Percentiles rank a stretch among this genome's conserved stretches.
Evolutionary conservation across 2,888 invertebrate genomes (phyloP).

Genomic region (Ectemnius continuus): DNA sequence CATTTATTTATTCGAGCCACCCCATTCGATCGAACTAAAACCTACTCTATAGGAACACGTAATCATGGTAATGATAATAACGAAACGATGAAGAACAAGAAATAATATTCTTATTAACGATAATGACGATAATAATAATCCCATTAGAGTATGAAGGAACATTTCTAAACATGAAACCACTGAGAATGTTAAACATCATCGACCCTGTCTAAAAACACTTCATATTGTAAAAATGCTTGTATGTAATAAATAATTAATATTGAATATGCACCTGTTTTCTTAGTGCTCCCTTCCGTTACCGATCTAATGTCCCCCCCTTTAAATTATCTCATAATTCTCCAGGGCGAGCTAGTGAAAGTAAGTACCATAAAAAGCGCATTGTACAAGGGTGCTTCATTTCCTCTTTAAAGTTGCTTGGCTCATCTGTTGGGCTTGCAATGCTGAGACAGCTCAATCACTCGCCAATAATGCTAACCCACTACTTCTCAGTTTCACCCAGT

Average conservation of each 20-base stretch:
- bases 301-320: too few species aligned
- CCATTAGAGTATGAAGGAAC: constrained; percentile 58
- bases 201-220: constrained; percentile 59
- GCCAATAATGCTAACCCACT: too few species aligned
- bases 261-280: constrained; percentile 31
- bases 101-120: constrained; percentile 25
- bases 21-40: constrained; percentile 61
- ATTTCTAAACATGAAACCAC: constrained; percentile 57
- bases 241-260: constrained; percentile 61
- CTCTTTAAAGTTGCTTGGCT: too few species aligned
- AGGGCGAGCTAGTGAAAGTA: too few species aligned
- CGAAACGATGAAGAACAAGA: constrained; percentile 43
- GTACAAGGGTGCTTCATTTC: too few species aligned
- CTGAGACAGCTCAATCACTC: too few species aligned
- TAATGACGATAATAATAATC: constrained; percentile 49
- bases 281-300: too few species aligned
- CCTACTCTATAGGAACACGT: constrained; percentile 56
- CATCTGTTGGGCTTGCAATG: too few species aligned
- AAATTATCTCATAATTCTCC: too few species aligned
- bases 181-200: constrained; percentile 61
- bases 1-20: constrained; percentile 52
- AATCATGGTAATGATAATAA: constrained; percentile 46
- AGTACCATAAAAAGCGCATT: too few species aligned
- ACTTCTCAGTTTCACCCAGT: too few species aligned
- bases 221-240: constrained; percentile 58